A percentile compares a stretch with the other conserved stretches of the same genome.
These are phyloP conservation scores for Pseudonaja textilis DNA, from an alignment of 2,113 vertebrate species.

Conservation along the genomic window DNA sequence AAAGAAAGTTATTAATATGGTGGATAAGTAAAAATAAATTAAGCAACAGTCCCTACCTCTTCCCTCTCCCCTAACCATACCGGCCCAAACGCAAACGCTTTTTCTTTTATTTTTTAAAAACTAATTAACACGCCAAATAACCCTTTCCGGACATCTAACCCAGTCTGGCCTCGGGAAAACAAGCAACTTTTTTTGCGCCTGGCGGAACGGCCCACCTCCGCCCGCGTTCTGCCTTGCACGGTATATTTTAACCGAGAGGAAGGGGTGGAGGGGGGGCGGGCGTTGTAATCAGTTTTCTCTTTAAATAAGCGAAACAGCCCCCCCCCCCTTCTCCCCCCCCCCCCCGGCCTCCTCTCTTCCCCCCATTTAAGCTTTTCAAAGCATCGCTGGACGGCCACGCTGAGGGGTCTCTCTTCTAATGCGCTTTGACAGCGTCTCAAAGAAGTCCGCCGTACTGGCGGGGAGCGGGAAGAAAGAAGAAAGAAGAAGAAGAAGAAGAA, in stretches of 20 bases:
- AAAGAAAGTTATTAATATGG: background rate
- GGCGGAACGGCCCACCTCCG: background rate
- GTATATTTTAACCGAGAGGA: background rate
- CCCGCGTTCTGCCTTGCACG: background rate
- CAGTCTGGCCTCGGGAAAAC: background rate
- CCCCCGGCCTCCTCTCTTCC: background rate
- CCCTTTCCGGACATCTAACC: background rate
- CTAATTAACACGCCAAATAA: background rate
- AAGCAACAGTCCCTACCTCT: background rate
- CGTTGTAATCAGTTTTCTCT: background rate
- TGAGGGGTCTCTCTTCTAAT: background rate
- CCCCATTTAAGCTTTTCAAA: constrained; percentile 3
- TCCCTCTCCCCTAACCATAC: background rate
- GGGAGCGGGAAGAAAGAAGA: background rate
- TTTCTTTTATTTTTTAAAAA: background rate
- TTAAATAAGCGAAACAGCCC: constrained; percentile 13
- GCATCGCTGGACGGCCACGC: constrained; percentile 9
- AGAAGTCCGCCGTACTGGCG: background rate
- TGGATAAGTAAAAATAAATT: background rate
- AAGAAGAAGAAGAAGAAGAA: too few species aligned
- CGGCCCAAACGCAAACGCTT: background rate
- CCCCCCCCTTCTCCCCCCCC: background rate
- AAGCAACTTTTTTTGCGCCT: background rate
- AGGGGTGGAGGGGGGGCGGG: too few species aligned
- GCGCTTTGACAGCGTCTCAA: constrained; percentile 30